These are phyloP conservation scores for Siphlonurus alternatus DNA, from an alignment of 2,888 invertebrate species.

Conservation along the genomic window DNA sequence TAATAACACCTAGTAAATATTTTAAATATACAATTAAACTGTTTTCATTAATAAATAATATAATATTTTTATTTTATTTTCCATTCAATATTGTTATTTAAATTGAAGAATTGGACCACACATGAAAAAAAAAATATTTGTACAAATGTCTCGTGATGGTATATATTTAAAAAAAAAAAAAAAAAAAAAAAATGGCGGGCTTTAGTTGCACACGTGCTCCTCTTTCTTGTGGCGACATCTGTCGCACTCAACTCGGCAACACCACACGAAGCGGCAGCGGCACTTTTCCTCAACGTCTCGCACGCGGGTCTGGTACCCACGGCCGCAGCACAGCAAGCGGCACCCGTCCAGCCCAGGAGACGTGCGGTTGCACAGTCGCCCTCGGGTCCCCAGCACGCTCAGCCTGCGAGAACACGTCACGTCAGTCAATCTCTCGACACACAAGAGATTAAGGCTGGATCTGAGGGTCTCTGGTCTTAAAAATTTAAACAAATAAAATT, in stretches of 20 bases:
- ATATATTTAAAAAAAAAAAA: background rate
- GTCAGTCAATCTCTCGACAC: background rate
- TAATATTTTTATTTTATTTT: too few relatives aligned
- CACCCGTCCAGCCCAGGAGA: constrained; percentile 78
- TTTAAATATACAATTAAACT: too few relatives aligned
- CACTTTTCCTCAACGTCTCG: constrained; percentile 74
- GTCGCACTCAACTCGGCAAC: constrained; percentile 75
- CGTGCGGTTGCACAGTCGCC: constrained; percentile 67
- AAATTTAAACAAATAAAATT: too few relatives aligned
- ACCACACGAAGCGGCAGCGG: constrained; percentile 81
- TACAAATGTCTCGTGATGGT: background rate
- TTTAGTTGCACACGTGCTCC: constrained; percentile 72
- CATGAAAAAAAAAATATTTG: constrained; percentile 1
- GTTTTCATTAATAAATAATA: too few relatives aligned
- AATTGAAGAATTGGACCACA: background rate
- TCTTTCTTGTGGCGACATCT: constrained; percentile 61
- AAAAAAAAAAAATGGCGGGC: background rate
- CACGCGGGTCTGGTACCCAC: constrained; percentile 72
- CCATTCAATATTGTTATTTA: too few relatives aligned
- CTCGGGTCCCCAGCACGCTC: constrained; percentile 66
- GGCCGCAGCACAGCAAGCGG: constrained; percentile 69
- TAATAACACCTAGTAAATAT: too few relatives aligned
- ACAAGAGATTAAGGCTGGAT: background rate
- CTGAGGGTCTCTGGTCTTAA: background rate
- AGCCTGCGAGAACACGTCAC: constrained; percentile 33